Conservation (phyloP, 2,113 vertebrate genomes). For the Callospermophilus lateralis region DNA sequence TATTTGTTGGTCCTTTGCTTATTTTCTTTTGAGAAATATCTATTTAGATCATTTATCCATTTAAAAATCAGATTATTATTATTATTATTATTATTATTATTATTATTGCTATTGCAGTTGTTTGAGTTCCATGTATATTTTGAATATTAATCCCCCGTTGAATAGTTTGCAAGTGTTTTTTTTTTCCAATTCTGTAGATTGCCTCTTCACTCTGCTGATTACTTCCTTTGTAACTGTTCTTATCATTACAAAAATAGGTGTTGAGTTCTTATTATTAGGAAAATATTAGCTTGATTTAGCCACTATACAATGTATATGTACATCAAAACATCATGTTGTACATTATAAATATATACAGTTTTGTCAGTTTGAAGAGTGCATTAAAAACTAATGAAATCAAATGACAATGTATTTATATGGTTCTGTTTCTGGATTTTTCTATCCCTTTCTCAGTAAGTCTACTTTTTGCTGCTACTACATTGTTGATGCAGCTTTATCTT, state of each 20-base stretch:
- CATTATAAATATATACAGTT: background rate
- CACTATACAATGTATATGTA: background rate
- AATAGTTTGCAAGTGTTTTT: background rate
- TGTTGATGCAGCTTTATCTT: conserved; percentile 28
- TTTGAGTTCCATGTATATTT: background rate
- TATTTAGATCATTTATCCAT: background rate
- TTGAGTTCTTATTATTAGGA: background rate
- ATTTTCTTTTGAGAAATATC: background rate
- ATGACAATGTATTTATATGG: background rate
- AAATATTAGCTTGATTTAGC: background rate
- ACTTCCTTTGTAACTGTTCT: background rate
- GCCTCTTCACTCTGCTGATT: background rate
- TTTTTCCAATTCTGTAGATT: background rate
- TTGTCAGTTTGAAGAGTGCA: background rate
- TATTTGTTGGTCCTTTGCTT: background rate
- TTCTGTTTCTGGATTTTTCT: conserved; percentile 8
- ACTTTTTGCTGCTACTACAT: background rate
- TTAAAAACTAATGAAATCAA: background rate
- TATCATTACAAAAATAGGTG: background rate
- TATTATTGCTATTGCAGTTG: background rate
- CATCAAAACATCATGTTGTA: background rate
- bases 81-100: background rate
- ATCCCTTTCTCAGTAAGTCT: background rate
- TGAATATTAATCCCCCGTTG: background rate
- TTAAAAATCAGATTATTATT: background rate